These are phyloP conservation scores for Xenops minutus DNA, from an alignment of 2,797 vertebrate genomes.

Conservation along the genomic window DNA sequence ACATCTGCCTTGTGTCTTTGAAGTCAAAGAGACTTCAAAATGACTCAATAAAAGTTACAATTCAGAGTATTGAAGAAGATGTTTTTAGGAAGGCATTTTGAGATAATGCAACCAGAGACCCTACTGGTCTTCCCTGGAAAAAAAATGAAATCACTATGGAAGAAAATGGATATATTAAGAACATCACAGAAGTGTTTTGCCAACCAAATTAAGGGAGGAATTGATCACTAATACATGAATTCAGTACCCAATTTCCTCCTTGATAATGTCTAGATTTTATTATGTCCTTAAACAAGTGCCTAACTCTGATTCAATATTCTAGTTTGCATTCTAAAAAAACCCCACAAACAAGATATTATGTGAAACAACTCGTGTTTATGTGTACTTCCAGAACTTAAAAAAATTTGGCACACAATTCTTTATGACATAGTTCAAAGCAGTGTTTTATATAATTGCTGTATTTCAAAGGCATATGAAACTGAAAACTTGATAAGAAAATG, in stretches of 20 bases:
- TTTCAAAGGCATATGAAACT: constrained; percentile 64
- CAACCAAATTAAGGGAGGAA: not conserved
- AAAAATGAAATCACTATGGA: not conserved
- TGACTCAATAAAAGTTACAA: not conserved
- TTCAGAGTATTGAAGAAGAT: not conserved
- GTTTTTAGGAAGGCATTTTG: not conserved
- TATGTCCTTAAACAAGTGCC: not conserved
- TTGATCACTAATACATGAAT: not conserved
- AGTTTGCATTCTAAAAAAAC: constrained; percentile 50
- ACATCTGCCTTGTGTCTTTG: not conserved
- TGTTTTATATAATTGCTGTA: constrained; percentile 43
- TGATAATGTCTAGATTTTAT: not conserved
- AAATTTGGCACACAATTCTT: constrained; percentile 15
- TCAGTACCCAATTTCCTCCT: not conserved
- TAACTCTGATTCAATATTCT: constrained; percentile 1
- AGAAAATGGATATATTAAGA: not conserved
- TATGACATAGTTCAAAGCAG: constrained; percentile 24
- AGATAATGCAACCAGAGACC: not conserved
- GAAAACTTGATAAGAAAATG: constrained; percentile 50
- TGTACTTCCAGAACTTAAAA: constrained; percentile 15
- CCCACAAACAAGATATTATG: constrained; percentile 2
- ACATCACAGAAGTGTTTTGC: not conserved
- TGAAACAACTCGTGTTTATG: not conserved
- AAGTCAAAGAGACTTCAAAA: not conserved
- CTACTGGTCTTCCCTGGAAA: not conserved